A percentile compares a stretch with the other conserved stretches of the same genome.
These are phyloP conservation scores for Eupithecia vulgata DNA, from an alignment of 2,888 invertebrate genomes.

Conservation along the genomic window DNA sequence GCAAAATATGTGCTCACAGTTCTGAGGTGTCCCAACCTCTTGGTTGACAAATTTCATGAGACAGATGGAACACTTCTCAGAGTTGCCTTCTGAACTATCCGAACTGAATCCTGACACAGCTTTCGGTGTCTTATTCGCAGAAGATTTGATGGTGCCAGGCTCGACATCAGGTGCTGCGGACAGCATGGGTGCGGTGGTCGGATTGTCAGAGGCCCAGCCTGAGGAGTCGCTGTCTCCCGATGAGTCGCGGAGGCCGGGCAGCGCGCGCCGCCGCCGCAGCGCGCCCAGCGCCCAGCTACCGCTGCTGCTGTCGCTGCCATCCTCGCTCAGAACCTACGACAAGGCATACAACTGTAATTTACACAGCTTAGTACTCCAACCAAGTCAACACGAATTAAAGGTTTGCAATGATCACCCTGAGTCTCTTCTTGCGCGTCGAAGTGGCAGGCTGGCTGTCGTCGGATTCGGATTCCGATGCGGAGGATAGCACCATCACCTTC, in stretches of 20 bases:
- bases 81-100: slow-evolving; percentile 87
- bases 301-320: slow-evolving; percentile 75
- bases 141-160: slow-evolving; percentile 35
- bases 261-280: slow-evolving; percentile 63
- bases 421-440: slow-evolving; percentile 74
- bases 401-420: slow-evolving; percentile 65
- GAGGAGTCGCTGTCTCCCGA: slow-evolving; percentile 71
- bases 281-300: slow-evolving; percentile 66
- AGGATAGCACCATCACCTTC: slow-evolving; percentile 66
- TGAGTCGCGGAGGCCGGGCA: slow-evolving; percentile 69
- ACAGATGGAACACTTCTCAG: slow-evolving; percentile 96
- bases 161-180: slow-evolving; percentile 22
- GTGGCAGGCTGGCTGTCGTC: slow-evolving; percentile 72
- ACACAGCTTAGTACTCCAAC: not conserved
- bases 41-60: slow-evolving; percentile 89
- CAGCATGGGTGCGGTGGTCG: slow-evolving; percentile 44
- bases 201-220: slow-evolving; percentile 61
- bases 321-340: slow-evolving; percentile 83
- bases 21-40: slow-evolving; percentile 93
- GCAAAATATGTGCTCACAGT: slow-evolving; percentile 96
- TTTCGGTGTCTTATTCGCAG: slow-evolving; percentile 40
- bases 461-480: slow-evolving; percentile 74
- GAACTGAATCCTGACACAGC: slow-evolving; percentile 74
- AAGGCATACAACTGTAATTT: slow-evolving; percentile 30
- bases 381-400: slow-evolving; percentile 9